Conservation (phyloP, 1,140 invertebrate species). For the Sipha flava region DNA sequence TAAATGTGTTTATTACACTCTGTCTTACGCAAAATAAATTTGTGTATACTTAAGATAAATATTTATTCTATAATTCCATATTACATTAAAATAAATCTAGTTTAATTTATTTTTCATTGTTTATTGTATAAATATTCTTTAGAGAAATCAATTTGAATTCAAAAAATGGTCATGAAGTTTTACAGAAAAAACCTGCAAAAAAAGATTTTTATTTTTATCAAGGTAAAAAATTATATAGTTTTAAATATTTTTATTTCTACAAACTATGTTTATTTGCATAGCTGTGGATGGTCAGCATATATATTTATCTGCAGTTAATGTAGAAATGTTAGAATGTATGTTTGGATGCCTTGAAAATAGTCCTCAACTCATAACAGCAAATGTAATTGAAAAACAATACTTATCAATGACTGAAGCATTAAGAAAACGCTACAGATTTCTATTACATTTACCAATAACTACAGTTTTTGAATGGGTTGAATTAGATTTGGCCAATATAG, state of each 20-base stretch:
- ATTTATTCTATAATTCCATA: too few relatives aligned
- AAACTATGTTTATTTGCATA: constrained; percentile 44
- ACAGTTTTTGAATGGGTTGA: constrained; percentile 86
- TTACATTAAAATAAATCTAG: too few relatives aligned
- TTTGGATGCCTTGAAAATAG: constrained; percentile 73
- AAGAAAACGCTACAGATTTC: constrained; percentile 65
- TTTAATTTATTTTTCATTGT: neutral
- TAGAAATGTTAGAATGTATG: constrained; percentile 75
- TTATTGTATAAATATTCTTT: too few relatives aligned
- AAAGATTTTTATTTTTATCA: constrained; percentile 40
- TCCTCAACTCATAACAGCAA: constrained; percentile 61
- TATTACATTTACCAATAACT: constrained; percentile 80
- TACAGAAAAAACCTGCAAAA: neutral
- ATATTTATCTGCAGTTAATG: constrained; percentile 84
- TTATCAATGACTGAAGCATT: constrained; percentile 74
- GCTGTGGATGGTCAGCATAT: constrained; percentile 84
- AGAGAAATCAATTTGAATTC: neutral
- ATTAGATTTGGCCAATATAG: constrained; percentile 64
- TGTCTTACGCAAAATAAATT: too few relatives aligned
- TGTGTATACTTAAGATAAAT: too few relatives aligned
- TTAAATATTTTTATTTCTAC: neutral
- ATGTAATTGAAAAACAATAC: constrained; percentile 74
- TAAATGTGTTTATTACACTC: too few relatives aligned
- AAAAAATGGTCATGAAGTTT: neutral
- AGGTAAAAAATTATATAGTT: constrained; percentile 6